Evolutionary conservation across 2,113 vertebrate genomes (phyloP), one percentile per base, ranked within the genome.

Genomic region (Lycaon pictus): DNA sequence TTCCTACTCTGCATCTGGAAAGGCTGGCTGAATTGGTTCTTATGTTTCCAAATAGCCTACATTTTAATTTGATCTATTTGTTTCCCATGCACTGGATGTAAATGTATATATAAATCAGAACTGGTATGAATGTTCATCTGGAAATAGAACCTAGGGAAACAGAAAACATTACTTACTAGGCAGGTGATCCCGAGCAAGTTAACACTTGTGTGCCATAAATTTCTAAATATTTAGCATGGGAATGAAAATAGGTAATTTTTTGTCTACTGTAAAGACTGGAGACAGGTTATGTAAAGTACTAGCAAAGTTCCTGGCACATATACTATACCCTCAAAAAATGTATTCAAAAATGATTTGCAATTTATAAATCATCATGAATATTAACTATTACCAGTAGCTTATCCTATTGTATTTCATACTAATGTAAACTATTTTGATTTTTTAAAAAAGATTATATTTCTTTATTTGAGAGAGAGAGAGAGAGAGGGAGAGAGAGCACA

Each of bases 21-120:
- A 85, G 13, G 1, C 11, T 23, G 32, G 10, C 4, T 82, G 55
- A 22, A 2, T 62, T 80, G 62, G 32, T 62, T 97, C 32, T 37
- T 60, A 74, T 19, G 72, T n/a, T 20, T 29, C n/a, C n/a, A 72
- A 56, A 32, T 17, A 62, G 16, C 27, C 62, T 60, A 3, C 51
- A 65, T 87, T 92, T 95, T 90, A 55, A 93, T 79, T 29, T 23
- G 89, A 3, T 60, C 12, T 77, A 12, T 71, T 82, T 90, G 72
- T 9, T 22, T 79, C 60, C 48, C 16, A 20, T 60, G 37, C 4
- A 67, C 2, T 29, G 53, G 62, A n/a, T 71, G 19, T 25, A 90
- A 92, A 82, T 22, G 6, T 74, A 13, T 69, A 81, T 48, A 11
- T 25, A 82, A 62, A 20, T 62, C 63, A 92, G 32, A 94, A 88